A percentile compares a stretch with the other conserved stretches of the same genome.
phyloP scores from a whole-genome alignment of 1,140 invertebrate species.

The Drosophila pruinosa region DNA sequence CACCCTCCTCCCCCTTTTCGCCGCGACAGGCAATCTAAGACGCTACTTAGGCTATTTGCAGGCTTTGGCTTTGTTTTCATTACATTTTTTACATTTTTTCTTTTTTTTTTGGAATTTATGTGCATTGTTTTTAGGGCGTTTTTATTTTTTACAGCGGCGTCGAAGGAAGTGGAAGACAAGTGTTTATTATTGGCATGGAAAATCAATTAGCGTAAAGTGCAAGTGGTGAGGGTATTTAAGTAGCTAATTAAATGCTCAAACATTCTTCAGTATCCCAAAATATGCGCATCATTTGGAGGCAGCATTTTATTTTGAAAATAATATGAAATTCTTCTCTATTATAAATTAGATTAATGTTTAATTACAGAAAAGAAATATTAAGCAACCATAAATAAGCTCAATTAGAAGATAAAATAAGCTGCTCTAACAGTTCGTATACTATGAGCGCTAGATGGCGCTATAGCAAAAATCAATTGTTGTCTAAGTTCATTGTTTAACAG shows the following conservation, averaged over 20 bases:
- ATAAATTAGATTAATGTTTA: background rate
- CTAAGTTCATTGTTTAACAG: background rate
- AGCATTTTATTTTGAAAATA: background rate
- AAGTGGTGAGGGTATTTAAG: constrained; percentile 18
- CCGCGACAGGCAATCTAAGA: background rate
- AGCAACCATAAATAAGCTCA: background rate
- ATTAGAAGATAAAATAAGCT: background rate
- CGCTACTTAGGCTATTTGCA: constrained; percentile 3
- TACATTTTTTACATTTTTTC: background rate
- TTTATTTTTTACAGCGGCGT: background rate
- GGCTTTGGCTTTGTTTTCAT: constrained; percentile 23
- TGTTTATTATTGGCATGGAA: constrained; percentile 65
- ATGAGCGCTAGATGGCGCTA: too few relatives aligned
- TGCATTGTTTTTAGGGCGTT: background rate
- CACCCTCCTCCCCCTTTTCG: constrained; percentile 8
- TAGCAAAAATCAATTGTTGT: background rate
- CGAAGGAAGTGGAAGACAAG: constrained; percentile 21
- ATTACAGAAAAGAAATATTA: background rate
- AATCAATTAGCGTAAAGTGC: constrained; percentile 63
- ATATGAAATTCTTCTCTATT: background rate
- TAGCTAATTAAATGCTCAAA: constrained; percentile 41
- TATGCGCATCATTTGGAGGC: constrained; percentile 15
- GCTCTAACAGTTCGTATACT: too few relatives aligned
- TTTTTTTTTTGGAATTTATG: constrained; percentile 15
- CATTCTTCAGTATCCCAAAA: constrained; percentile 26